These are phyloP conservation scores for Petrocephalus zakoni DNA, from an alignment of 2,113 vertebrate species.

Conservation along the genomic window DNA sequence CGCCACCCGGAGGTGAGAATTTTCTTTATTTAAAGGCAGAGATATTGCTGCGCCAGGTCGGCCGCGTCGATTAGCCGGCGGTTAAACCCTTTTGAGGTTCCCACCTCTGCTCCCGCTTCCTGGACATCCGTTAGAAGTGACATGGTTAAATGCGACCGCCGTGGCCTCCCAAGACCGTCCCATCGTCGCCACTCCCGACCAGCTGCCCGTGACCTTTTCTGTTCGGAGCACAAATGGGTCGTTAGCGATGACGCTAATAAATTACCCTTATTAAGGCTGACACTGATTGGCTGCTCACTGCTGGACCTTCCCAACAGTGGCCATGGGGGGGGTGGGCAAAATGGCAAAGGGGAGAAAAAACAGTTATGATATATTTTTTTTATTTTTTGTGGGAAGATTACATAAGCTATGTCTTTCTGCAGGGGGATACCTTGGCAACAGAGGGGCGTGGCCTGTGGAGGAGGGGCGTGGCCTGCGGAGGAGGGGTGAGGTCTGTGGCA, in stretches of 20 bases:
- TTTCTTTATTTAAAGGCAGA: conserved; percentile 11
- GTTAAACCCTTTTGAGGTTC: conserved; percentile 54
- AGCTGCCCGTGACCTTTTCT: conserved; percentile 65
- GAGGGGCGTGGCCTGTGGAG: background rate
- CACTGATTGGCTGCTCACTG: conserved; percentile 57
- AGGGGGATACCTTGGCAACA: background rate
- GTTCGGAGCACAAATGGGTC: conserved; percentile 60
- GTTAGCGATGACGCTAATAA: conserved; percentile 68
- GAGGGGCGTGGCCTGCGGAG: background rate
- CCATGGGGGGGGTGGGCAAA: conserved; percentile 30
- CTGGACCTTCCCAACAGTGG: conserved; percentile 35
- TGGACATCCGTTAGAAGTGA: conserved; percentile 60
- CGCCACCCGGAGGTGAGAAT: background rate
- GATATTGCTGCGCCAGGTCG: background rate
- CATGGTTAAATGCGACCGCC: conserved; percentile 55
- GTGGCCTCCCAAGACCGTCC: conserved; percentile 52
- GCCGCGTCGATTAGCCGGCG: conserved; percentile 51
- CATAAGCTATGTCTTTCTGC: conserved; percentile 16
- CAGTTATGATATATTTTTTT: conserved; percentile 61
- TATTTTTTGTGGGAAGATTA: conserved; percentile 39
- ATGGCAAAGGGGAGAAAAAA: conserved; percentile 52
- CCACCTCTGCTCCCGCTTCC: conserved; percentile 42
- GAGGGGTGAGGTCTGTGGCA: background rate
- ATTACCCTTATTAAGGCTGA: conserved; percentile 67
- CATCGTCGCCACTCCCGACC: conserved; percentile 35